Conservation (phyloP, 2,888 invertebrate species). For the Eledone cirrhosa region DNA sequence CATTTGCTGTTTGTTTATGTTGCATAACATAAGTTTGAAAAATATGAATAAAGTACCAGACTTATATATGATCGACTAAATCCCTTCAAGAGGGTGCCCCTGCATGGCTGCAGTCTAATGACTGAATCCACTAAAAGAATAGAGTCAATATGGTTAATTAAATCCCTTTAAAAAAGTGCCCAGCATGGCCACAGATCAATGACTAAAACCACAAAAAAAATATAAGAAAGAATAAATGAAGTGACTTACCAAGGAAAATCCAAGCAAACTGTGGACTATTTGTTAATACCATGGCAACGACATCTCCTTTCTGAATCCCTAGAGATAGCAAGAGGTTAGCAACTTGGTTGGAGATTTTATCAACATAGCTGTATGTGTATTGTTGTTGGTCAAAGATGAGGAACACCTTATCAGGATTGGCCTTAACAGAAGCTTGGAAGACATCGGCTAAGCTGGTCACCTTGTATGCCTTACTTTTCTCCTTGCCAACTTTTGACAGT, state of each 20-base stretch:
- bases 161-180: too few relatives aligned
- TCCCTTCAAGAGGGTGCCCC: too few relatives aligned
- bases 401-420: neutral
- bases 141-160: too few relatives aligned
- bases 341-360: constrained; percentile 13
- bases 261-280: constrained; percentile 21
- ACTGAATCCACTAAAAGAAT: too few relatives aligned
- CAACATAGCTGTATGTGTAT: constrained; percentile 14
- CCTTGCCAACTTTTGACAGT: neutral
- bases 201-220: too few relatives aligned
- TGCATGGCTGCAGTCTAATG: too few relatives aligned
- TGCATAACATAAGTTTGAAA: too few relatives aligned
- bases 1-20: too few relatives aligned
- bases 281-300: neutral
- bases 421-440: constrained; percentile 36
- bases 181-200: too few relatives aligned
- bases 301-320: neutral
- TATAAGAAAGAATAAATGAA: neutral
- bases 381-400: constrained; percentile 8
- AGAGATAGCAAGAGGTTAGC: constrained; percentile 19
- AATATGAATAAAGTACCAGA: too few relatives aligned
- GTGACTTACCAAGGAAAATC: constrained; percentile 5
- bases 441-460: constrained; percentile 32
- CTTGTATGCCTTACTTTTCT: neutral
- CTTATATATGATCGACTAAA: too few relatives aligned